Conservation (phyloP, 2,113 vertebrate genomes). For the Entelurus aequoreus region DNA sequence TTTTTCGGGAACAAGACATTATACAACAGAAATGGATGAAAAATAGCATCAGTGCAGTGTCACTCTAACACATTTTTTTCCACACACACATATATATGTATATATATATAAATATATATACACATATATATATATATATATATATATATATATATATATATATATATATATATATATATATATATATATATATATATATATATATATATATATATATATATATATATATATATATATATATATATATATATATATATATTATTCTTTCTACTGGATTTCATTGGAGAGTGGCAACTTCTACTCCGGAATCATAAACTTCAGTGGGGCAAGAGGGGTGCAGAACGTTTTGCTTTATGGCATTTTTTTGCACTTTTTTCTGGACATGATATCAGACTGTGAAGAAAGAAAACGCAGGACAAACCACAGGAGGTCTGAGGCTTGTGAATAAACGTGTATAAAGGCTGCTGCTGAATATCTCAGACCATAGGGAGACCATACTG, state of each 20-base stretch:
- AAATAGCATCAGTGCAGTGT: slow-evolving; percentile 64
- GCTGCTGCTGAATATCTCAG: slow-evolving; percentile 53
- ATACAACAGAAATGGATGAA: slow-evolving; percentile 76
- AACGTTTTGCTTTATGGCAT: slow-evolving; percentile 73
- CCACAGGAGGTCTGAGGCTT: slow-evolving; percentile 26
- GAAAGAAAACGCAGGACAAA: slow-evolving; percentile 34
- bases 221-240: no score
- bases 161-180: no score
- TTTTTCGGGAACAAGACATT: slow-evolving; percentile 95
- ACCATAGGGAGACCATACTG: slow-evolving; percentile 51
- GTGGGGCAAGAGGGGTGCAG: slow-evolving; percentile 47
- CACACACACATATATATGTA: no score
- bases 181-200: no score
- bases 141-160: no score
- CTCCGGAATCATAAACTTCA: slow-evolving; percentile 55
- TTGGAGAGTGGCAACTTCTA: slow-evolving; percentile 61
- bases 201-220: no score
- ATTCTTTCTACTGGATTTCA: slow-evolving; percentile 66
- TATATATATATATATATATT: no score
- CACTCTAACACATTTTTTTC: slow-evolving; percentile 60
- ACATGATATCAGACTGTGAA: slow-evolving; percentile 48
- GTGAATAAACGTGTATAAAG: slow-evolving; percentile 17
- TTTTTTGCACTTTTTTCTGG: slow-evolving; percentile 80
- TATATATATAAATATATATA: no score
- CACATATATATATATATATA: no score